These are phyloP conservation scores for Oceanodroma leucorhoa DNA, from an alignment of 2,797 vertebrate species.

Conservation along the genomic window DNA sequence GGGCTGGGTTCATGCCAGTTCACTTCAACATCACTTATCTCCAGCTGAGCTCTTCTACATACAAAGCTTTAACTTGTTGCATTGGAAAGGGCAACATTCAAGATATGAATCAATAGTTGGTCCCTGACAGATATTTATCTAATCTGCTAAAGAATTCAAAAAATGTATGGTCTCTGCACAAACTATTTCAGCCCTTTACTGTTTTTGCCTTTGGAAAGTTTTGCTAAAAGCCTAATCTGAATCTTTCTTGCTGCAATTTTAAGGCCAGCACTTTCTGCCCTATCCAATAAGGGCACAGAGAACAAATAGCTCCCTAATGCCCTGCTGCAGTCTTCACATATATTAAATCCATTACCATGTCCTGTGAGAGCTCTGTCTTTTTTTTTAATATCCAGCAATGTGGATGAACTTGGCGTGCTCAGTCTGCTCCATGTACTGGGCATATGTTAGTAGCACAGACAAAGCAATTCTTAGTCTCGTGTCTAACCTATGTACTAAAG, in stretches of 20 bases:
- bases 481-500: accelerated
- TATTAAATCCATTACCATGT: background rate
- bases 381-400: background rate
- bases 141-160: background rate
- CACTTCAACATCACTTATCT: background rate
- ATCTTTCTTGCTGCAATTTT: background rate
- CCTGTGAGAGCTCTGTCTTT: background rate
- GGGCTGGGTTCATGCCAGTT: background rate
- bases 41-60: background rate
- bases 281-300: background rate
- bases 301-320: background rate
- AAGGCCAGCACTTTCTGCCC: background rate
- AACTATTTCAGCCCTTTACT: background rate
- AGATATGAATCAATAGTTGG: background rate
- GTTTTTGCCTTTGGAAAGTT: background rate
- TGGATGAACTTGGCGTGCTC: background rate
- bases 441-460: background rate
- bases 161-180: background rate
- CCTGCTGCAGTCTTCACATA: background rate
- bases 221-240: background rate
- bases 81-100: background rate
- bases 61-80: background rate
- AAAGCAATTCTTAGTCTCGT: background rate
- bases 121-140: background rate
- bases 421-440: background rate